Conservation (phyloP, 1,140 invertebrate genomes). For the Venturia canescens region DNA sequence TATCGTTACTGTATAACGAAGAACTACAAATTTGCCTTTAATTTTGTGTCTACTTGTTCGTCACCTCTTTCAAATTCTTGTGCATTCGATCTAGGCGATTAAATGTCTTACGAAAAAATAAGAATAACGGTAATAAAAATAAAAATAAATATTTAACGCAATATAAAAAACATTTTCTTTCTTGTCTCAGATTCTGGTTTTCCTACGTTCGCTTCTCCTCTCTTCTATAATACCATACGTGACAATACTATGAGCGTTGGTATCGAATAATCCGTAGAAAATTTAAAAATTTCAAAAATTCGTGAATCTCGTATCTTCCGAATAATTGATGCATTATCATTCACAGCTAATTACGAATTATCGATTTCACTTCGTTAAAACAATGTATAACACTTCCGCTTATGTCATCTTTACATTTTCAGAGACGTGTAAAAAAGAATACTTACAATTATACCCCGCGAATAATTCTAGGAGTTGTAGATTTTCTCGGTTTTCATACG, state of each 20-base stretch:
- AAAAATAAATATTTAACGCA: constrained; percentile 2
- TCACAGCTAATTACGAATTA: background rate
- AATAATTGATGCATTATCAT: background rate
- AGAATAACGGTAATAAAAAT: background rate
- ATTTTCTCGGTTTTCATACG: no score
- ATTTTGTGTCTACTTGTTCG: background rate
- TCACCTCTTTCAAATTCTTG: background rate
- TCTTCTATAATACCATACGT: constrained; percentile 4
- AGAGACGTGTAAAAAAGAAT: no score
- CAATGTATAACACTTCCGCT: no score
- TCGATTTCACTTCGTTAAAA: background rate
- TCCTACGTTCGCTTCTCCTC: background rate
- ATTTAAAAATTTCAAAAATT: background rate
- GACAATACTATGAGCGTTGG: no score
- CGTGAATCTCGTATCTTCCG: background rate
- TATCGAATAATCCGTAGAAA: background rate
- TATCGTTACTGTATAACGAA: constrained; percentile 12
- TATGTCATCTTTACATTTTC: no score
- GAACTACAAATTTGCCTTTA: background rate
- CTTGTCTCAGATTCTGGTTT: background rate
- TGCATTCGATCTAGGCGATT: background rate
- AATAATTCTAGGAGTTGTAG: no score
- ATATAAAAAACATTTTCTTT: background rate
- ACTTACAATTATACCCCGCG: no score
- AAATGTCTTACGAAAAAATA: background rate